Base-by-base conservation (phyloP, 2,888 invertebrate species). In the Epinotia ramella region DNA sequence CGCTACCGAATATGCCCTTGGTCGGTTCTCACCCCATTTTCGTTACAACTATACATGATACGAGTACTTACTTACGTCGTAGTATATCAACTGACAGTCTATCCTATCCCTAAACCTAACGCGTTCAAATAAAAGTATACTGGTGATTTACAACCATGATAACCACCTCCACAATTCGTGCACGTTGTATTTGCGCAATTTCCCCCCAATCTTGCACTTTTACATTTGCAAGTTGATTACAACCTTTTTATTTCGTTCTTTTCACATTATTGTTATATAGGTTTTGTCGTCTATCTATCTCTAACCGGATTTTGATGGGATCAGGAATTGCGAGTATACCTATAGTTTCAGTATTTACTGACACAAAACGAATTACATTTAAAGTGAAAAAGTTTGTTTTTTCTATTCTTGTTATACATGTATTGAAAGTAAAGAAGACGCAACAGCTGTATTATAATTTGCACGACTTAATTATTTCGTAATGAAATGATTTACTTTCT, bases 81-180 rank as follows among this genome's bases (percentile, higher is more conserved):
- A 33, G 33, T 33, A 33, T 6, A 33, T 33, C 7, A 33, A 33
- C 33, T 33, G 9, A 9, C 40, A 33, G 33, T 1, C 40, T 9
- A 40, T 33, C 0, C 40, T 9, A 40, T 40, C 9, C 40, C 9
- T 40, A 1, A 40, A 40, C 40, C 40, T 40, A 2, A 40, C 40
- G 40, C 40, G 40, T 40, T 40, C 7, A 40, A 7, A 40, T 40
- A 40, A 40, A 7, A 33, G 33, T 33, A 33, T 40, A 40, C 7
- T 40, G 6, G 16, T n/a, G 4, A 6, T 53, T n/a, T n/a, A 53
- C 53, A 53, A 80, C 85, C 83, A 82, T 82, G 81, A 84, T 83
- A 84, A 83, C 83, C 85, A 82, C 84, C 84, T 79, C 77, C 78
- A 87, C 81, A 77, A 70, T 81, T 84, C 88, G 89, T 89, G 89